Conservation (phyloP, 2,888 invertebrate genomes). For the Drosophila affinis region DNA sequence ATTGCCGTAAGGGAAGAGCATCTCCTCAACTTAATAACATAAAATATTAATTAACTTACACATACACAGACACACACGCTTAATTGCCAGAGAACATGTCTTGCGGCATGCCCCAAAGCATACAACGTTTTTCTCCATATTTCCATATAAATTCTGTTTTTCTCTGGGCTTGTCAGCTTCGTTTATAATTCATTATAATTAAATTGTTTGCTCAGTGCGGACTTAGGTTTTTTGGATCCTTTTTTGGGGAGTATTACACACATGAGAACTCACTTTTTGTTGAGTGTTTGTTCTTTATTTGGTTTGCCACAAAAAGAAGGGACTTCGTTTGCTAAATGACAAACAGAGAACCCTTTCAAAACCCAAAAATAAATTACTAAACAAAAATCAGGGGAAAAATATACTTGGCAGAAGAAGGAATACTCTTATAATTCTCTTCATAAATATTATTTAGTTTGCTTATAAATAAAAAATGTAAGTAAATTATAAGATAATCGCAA, state of each 20-base stretch:
- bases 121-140: constrained; percentile 38
- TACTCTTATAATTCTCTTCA: neutral
- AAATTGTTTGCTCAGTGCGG: constrained; percentile 67
- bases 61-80: constrained; percentile 4
- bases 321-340: constrained; percentile 59
- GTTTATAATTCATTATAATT: constrained; percentile 77
- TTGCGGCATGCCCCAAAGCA: constrained; percentile 47
- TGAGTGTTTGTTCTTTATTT: constrained; percentile 66
- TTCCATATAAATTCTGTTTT: constrained; percentile 36
- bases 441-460: neutral
- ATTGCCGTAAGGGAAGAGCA: constrained; percentile 5
- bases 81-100: constrained; percentile 14
- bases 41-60: constrained; percentile 72
- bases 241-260: constrained; percentile 47
- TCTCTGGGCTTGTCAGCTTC: constrained; percentile 51
- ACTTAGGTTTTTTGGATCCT: constrained; percentile 36
- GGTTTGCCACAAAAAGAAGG: constrained; percentile 61
- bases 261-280: constrained; percentile 42
- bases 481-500: neutral
- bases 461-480: neutral
- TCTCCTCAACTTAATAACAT: constrained; percentile 69
- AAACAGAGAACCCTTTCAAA: constrained; percentile 46
- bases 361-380: constrained; percentile 58
- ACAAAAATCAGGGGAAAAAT: neutral
- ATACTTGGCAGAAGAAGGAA: constrained; percentile 1